A percentile compares a stretch with the other conserved stretches of the same genome.
These are phyloP conservation scores for Operophtera brumata DNA, from an alignment of 2,888 invertebrate genomes.

Conservation along the genomic window DNA sequence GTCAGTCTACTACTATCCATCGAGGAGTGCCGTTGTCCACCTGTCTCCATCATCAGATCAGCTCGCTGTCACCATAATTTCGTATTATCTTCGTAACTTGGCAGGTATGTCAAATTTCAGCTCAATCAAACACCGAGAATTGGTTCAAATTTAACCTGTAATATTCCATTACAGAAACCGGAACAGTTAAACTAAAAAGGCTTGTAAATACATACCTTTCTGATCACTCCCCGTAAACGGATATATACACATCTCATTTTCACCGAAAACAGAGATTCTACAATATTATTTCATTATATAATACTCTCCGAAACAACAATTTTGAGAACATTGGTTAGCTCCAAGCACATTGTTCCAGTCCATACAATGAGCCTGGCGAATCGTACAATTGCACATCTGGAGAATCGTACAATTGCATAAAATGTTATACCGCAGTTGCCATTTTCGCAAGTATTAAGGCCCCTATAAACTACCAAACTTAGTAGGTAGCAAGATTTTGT, in stretches of 20 bases:
- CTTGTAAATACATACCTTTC: not conserved
- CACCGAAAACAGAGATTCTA: not conserved
- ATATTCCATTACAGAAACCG: too few species aligned
- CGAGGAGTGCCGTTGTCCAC: too few species aligned
- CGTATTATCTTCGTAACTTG: too few species aligned
- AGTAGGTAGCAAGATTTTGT: not conserved
- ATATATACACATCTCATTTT: not conserved
- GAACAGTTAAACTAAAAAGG: too few species aligned
- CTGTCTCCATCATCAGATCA: too few species aligned
- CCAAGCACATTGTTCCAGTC: not conserved
- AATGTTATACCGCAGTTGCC: constrained; percentile 1
- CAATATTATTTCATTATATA: constrained; percentile 8
- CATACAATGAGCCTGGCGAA: not conserved
- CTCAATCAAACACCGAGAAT: too few species aligned
- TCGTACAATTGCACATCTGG: constrained; percentile 2
- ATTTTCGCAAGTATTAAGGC: not conserved
- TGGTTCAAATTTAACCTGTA: too few species aligned
- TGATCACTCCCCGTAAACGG: not conserved
- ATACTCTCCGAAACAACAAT: not conserved
- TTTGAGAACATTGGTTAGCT: not conserved
- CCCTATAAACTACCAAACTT: not conserved
- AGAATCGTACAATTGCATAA: constrained; percentile 3
- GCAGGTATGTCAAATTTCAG: too few species aligned
- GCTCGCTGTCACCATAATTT: too few species aligned
- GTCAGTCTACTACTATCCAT: too few species aligned